Evolutionary conservation across 2,888 invertebrate species (phyloP).

Genomic region (Ophion slaviceki): DNA sequence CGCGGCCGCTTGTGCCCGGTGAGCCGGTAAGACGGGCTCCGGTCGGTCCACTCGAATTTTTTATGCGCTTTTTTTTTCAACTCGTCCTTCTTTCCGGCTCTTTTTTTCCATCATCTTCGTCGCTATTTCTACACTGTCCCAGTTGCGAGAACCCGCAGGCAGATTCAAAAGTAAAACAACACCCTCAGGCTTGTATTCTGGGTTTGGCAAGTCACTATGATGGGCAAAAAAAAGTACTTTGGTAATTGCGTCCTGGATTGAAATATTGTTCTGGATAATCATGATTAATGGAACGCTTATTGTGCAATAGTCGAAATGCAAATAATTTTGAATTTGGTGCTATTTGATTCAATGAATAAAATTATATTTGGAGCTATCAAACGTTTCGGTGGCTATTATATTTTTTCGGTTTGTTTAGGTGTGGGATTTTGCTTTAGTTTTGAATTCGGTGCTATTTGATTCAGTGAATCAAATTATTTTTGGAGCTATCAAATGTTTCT

Average conservation of each 20-base stretch:
- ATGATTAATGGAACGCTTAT: background rate
- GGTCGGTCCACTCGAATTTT: conserved; percentile 44
- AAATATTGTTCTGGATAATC: background rate
- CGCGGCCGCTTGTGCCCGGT: conserved; percentile 35
- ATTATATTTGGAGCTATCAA: background rate
- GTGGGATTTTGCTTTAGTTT: too few relatives aligned
- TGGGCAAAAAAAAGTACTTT: background rate
- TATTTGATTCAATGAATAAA: background rate
- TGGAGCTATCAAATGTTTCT: background rate
- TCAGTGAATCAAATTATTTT: background rate
- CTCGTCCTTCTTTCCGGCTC: conserved; percentile 13
- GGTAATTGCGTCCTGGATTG: background rate
- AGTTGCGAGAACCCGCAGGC: conserved; percentile 13
- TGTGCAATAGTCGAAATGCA: background rate
- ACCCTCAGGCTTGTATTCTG: conserved; percentile 12
- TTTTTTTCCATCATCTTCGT: conserved; percentile 29
- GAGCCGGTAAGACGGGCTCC: conserved; percentile 57
- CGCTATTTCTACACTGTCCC: conserved; percentile 13
- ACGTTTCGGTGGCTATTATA: too few relatives aligned
- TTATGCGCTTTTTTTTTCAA: conserved; percentile 32
- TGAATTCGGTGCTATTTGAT: too few relatives aligned
- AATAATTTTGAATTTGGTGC: background rate
- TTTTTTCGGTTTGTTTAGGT: too few relatives aligned
- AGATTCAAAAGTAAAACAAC: conserved; percentile 3
- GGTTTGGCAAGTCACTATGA: conserved; percentile 14